These are phyloP conservation scores for Marcusenius ussheri DNA, from an alignment of 2,113 vertebrate genomes.

Conservation along the genomic window DNA sequence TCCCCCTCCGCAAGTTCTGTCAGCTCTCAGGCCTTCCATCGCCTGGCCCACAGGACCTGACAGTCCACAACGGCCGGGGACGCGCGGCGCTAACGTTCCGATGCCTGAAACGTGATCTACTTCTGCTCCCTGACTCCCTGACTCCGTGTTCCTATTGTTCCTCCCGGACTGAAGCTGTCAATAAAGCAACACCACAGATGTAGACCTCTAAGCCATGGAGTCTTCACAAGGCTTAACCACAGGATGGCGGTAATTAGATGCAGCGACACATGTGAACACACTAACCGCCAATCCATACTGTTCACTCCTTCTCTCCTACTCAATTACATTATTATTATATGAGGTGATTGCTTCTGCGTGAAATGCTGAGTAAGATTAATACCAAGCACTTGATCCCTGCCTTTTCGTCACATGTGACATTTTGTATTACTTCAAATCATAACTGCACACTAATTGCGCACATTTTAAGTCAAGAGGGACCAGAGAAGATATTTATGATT, in stretches of 20 bases:
- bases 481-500: not conserved
- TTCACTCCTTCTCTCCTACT: constrained; percentile 46
- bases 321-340: constrained; percentile 34
- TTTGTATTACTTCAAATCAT: not conserved
- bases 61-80: not conserved
- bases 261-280: constrained; percentile 31
- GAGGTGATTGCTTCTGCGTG: constrained; percentile 38
- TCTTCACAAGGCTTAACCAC: constrained; percentile 42
- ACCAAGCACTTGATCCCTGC: constrained; percentile 37
- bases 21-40: constrained; percentile 31
- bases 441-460: not conserved
- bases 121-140: constrained; percentile 28
- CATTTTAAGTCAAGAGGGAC: not conserved
- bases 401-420: not conserved
- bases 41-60: constrained; percentile 20
- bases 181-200: constrained; percentile 58
- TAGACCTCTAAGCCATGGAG: constrained; percentile 40
- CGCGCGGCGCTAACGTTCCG: constrained; percentile 35
- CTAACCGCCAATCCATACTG: constrained; percentile 59
- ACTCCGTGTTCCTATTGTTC: constrained; percentile 51
- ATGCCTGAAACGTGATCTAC: constrained; percentile 48
- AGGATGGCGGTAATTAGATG: constrained; percentile 56
- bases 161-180: constrained; percentile 51
- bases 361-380: constrained; percentile 41
- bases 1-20: constrained; percentile 5